phyloP scores from a whole-genome alignment of 2,888 invertebrate species.

The Epistrophe grossulariae region DNA sequence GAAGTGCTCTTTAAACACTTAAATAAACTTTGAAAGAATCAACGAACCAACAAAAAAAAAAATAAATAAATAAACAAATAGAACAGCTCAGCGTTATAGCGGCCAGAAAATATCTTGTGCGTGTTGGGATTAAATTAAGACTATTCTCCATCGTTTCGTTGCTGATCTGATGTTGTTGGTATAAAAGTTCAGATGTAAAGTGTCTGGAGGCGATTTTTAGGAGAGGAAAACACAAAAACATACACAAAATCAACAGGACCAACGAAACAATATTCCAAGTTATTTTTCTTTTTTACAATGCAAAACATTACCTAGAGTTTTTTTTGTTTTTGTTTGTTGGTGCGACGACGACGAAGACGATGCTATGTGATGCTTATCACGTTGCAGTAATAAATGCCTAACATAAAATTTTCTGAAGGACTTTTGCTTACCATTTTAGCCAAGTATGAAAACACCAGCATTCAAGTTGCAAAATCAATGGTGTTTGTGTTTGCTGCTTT shows the following conservation, averaged over 20 bases:
- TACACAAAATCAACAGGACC: slow-evolving; percentile 32
- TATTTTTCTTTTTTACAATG: slow-evolving; percentile 8
- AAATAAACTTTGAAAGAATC: slow-evolving; percentile 4
- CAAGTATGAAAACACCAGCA: slow-evolving; percentile 13
- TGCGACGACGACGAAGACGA: background rate
- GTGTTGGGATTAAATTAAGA: slow-evolving; percentile 61
- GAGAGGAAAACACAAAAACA: slow-evolving; percentile 2
- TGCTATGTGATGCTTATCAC: slow-evolving; percentile 63
- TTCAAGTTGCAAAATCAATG: slow-evolving; percentile 52
- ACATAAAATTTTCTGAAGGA: slow-evolving; percentile 67
- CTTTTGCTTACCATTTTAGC: slow-evolving; percentile 52
- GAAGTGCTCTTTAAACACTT: slow-evolving; percentile 7
- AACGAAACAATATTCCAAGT: background rate
- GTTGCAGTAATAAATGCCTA: slow-evolving; percentile 70
- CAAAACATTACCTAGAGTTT: background rate
- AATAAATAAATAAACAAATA: slow-evolving; percentile 22
- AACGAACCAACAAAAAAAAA: slow-evolving; percentile 13
- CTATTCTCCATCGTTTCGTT: background rate
- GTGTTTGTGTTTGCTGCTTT: slow-evolving; percentile 49
- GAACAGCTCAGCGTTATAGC: slow-evolving; percentile 17
- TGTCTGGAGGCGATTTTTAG: slow-evolving; percentile 11
- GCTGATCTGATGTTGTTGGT: background rate
- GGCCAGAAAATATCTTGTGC: slow-evolving; percentile 55
- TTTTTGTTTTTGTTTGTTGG: background rate
- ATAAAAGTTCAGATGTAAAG: slow-evolving; percentile 10